phyloP scores from a whole-genome alignment of 2,888 invertebrate species.

The Leptinotarsa juncta region DNA sequence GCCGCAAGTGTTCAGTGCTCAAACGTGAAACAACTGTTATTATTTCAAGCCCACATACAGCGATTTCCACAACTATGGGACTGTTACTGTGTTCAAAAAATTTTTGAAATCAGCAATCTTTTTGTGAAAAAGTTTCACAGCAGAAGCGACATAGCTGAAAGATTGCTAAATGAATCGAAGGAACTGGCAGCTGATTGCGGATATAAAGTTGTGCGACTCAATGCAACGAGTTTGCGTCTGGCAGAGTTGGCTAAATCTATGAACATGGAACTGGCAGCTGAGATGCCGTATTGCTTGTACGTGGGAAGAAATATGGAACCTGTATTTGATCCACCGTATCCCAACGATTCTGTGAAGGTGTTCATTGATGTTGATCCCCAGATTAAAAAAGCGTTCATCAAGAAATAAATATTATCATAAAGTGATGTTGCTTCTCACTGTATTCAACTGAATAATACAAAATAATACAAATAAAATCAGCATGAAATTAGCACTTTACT shows the following conservation, averaged over 20 bases:
- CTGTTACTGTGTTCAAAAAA: conserved; percentile 64
- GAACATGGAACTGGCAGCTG: conserved; percentile 67
- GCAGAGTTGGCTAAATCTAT: conserved; percentile 67
- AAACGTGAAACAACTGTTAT: conserved; percentile 66
- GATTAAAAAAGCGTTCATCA: conserved; percentile 5
- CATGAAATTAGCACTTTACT: no score
- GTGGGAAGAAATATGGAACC: conserved; percentile 66
- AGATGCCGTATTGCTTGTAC: conserved; percentile 69
- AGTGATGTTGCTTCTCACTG: no score
- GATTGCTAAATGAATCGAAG: conserved; percentile 63
- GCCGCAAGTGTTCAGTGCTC: conserved; percentile 65
- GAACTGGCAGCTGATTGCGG: conserved; percentile 66
- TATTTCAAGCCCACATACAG: conserved; percentile 69
- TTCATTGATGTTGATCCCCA: conserved; percentile 62
- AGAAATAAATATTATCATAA: neutral
- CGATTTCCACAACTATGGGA: conserved; percentile 66
- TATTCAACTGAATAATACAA: no score
- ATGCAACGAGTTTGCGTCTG: conserved; percentile 67
- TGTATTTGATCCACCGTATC: conserved; percentile 68
- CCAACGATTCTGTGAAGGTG: conserved; percentile 66
- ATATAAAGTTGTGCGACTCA: conserved; percentile 66
- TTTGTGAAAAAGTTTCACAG: conserved; percentile 67
- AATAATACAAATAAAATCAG: no score
- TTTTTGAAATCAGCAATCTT: conserved; percentile 69
- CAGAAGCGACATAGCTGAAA: conserved; percentile 66